Base-by-base conservation (phyloP, 2,113 vertebrate genomes). In the Stegostoma tigrinum region DNA sequence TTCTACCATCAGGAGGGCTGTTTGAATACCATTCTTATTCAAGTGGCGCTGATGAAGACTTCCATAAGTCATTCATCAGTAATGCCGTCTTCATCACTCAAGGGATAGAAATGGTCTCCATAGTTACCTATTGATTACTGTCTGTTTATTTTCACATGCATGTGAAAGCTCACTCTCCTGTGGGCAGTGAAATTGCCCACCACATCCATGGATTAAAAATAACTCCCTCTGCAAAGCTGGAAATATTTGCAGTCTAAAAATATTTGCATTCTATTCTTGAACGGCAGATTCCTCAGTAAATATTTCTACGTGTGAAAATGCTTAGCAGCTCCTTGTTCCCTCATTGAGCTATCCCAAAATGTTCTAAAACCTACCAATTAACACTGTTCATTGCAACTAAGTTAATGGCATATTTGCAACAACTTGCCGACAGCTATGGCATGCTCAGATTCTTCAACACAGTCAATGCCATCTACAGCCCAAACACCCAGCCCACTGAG, bases 261-360 rank as follows among this genome's bases (percentile, higher is more conserved):
- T 95, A 95, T 95, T 95, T 70, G 66, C 67, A 70, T 72, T 95
- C 94, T 95, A 95, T 95, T 95, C 94, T 72, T 72, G 94, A 95
- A 64, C 67, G 42, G 42, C 67, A 72, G 94, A 95, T 95, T 95
- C 94, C 94, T 72, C 12, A 4, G 94, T 38, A 72, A 95, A 95
- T 95, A 95, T 72, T 95, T 95, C 42, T 95, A 95, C 5, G 94
- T 95, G 94, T 95, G 67, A 95, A 95, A 95, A 72, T 72, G 67
- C 67, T 75, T 66, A 66, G 89, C 89, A 93, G 89, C 61, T 66
- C 8, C 61, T 93, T 93, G 55, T 93, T 38, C 21, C 34, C 55
- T 66, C 61, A 93, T 38, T 93, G 89, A 66, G 34, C 80, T 19
- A 55, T 61, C 61, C 61, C 89, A 93, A 93, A 75, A 66, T 38